Conservation (phyloP, 2,113 vertebrate species). For the Mobula birostris region DNA sequence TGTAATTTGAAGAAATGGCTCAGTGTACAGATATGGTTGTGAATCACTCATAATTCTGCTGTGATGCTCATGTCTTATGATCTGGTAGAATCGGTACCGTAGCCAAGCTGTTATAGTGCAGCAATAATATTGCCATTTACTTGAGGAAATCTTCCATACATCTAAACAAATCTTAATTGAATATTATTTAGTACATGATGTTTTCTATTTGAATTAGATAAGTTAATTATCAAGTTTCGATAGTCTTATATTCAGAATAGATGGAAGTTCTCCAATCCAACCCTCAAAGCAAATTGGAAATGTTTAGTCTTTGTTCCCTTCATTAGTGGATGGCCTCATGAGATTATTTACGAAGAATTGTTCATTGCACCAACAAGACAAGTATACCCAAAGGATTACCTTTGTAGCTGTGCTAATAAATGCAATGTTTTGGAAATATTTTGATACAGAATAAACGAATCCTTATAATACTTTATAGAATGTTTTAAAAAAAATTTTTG, state of each 20-base stretch:
- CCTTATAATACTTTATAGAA: background rate
- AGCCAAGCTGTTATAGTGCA: no score
- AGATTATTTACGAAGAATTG: conserved; percentile 42
- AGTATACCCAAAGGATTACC: conserved; percentile 32
- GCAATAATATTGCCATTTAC: no score
- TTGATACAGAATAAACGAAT: no score
- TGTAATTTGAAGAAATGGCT: no score
- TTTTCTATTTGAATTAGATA: background rate
- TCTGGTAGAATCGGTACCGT: no score
- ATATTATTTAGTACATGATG: background rate
- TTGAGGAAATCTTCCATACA: background rate
- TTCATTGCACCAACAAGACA: conserved; percentile 29
- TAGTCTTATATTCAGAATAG: conserved; percentile 39
- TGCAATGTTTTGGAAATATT: background rate
- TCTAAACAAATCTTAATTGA: background rate
- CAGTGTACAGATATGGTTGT: no score
- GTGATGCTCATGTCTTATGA: no score
- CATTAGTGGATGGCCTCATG: conserved; percentile 29
- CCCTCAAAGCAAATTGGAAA: conserved; percentile 29
- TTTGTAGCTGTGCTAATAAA: conserved; percentile 16
- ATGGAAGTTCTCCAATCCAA: conserved; percentile 43
- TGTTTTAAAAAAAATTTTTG: background rate
- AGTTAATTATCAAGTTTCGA: conserved; percentile 2
- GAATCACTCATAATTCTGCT: no score
- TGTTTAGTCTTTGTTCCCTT: conserved; percentile 44